Evolutionary conservation across 2,888 invertebrate genomes (phyloP).

Genomic region (Cyclophora albipunctata): DNA sequence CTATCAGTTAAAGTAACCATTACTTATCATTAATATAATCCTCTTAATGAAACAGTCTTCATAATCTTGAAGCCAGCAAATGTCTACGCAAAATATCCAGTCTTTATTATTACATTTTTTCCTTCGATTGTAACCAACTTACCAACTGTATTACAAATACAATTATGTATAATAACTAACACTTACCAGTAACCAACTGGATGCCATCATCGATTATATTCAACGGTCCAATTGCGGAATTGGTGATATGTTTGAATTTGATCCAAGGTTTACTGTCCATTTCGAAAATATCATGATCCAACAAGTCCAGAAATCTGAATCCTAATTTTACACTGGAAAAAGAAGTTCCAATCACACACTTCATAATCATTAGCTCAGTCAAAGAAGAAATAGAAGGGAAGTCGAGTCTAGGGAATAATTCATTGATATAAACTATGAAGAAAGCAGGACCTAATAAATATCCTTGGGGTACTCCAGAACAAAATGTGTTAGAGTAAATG

Average conservation of each 20-base stretch:
- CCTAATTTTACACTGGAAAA: slow-evolving; percentile 47
- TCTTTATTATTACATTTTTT: no score
- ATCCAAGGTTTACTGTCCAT: slow-evolving; percentile 42
- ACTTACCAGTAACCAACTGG: slow-evolving; percentile 44
- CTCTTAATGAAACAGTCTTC: no score
- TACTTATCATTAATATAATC: no score
- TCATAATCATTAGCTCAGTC: no score
- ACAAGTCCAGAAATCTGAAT: slow-evolving; percentile 46
- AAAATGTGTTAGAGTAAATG: background rate
- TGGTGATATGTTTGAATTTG: slow-evolving; percentile 39
- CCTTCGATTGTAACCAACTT: no score
- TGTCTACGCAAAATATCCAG: no score
- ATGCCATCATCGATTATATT: slow-evolving; percentile 43
- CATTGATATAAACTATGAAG: background rate
- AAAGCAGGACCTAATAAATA: background rate
- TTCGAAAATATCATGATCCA: slow-evolving; percentile 50
- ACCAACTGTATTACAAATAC: no score
- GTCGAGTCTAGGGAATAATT: background rate
- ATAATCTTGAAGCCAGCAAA: no score
- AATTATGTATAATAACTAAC: no score
- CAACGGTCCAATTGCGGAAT: slow-evolving; percentile 35
- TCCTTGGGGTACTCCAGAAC: slow-evolving; percentile 1
- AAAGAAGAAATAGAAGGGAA: no score
- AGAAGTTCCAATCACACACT: background rate
- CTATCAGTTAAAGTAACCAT: no score